Percentiles rank a stretch among this genome's conserved stretches.
These are phyloP conservation scores for Dascyllus trimaculatus DNA, from an alignment of 2,113 vertebrate species.

Conservation along the genomic window DNA sequence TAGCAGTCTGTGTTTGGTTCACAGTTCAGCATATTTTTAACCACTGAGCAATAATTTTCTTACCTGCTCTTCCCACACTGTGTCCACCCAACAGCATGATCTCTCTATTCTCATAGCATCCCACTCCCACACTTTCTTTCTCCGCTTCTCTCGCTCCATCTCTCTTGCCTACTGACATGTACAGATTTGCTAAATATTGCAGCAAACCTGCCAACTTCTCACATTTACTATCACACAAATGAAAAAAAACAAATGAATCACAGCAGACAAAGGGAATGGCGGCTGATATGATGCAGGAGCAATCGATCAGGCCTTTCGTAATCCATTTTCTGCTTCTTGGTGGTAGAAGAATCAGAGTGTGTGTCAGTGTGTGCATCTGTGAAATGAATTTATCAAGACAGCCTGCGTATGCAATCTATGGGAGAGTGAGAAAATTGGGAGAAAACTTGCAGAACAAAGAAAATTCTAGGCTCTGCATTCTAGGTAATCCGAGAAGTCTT, in stretches of 20 bases:
- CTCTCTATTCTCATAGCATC: slow-evolving; percentile 59
- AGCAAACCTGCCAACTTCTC: slow-evolving; percentile 70
- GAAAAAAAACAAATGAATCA: slow-evolving; percentile 62
- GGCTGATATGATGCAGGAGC: slow-evolving; percentile 65
- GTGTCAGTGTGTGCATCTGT: slow-evolving; percentile 40
- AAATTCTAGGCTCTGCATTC: slow-evolving; percentile 15
- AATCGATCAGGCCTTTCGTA: slow-evolving; percentile 67
- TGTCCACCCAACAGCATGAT: slow-evolving; percentile 56
- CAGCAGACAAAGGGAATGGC: slow-evolving; percentile 64
- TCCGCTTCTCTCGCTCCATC: slow-evolving; percentile 52
- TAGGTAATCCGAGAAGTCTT: slow-evolving; percentile 13
- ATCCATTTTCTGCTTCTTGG: slow-evolving; percentile 72
- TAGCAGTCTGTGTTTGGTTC: slow-evolving; percentile 30
- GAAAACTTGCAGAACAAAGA: slow-evolving; percentile 18
- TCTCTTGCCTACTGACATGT: slow-evolving; percentile 54
- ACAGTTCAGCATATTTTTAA: slow-evolving; percentile 54
- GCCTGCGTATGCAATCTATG: slow-evolving; percentile 3
- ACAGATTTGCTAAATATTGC: slow-evolving; percentile 65
- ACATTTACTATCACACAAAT: slow-evolving; percentile 49
- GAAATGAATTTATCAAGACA: slow-evolving; percentile 42
- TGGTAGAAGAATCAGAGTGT: slow-evolving; percentile 61
- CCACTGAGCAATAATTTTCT: slow-evolving; percentile 45
- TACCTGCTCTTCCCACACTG: slow-evolving; percentile 73
- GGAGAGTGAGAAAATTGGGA: slow-evolving; percentile 15
- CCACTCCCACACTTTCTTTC: slow-evolving; percentile 56